Evolutionary conservation across 2,888 invertebrate species (phyloP), one percentile per base, ranked within the genome.

Genomic region (Cheiracanthium punctorium): DNA sequence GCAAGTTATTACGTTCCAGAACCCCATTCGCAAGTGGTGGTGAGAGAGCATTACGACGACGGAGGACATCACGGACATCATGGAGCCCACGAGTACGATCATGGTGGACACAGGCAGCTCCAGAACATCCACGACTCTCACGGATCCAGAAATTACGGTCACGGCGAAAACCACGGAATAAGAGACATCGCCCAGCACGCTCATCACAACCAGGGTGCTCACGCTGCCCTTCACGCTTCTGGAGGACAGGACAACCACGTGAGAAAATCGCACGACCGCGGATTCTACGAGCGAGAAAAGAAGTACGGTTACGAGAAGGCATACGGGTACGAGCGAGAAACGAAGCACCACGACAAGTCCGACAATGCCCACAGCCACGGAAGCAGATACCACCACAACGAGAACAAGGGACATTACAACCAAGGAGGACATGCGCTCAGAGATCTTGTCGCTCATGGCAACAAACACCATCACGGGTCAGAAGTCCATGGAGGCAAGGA

Each of bases 231-330:
- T 10, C 73, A 77, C 0, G 17, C 41, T 2, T 32, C 65, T 1
- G 86, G 86, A 0, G 80, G 29, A 7, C 52, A 86, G 20, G 33
- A 80, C 33, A 80, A 69, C 4, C 71, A 80, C 1, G 32, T 48
- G 14, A 80, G 70, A 37, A 80, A 86, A 20, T 58, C 80, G 14
- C 80, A 86, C 10, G 80, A 86, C 12, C 52, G 65, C 17, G 80
- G 75, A 10, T 80, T 52, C 14, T 80, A 86, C 37, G 65, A 80
- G 20, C 37, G 32, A 12, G 86, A 86, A 29, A 86, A 86, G 64
- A 75, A 80, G 30, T 82, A 82, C 30, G 80, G 85, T 8, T 86
- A 80, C 33, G 86, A 86, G n/a, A 86, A 86, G 24, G 80, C 75
- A 1, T 86, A 86, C n/a, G 86, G 86, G 5, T 86, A 86, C 24